A percentile compares a stretch with the other conserved stretches of the same genome.
phyloP scores from a whole-genome alignment of 2,888 invertebrate species.

The Sepioteuthis lessoniana region DNA sequence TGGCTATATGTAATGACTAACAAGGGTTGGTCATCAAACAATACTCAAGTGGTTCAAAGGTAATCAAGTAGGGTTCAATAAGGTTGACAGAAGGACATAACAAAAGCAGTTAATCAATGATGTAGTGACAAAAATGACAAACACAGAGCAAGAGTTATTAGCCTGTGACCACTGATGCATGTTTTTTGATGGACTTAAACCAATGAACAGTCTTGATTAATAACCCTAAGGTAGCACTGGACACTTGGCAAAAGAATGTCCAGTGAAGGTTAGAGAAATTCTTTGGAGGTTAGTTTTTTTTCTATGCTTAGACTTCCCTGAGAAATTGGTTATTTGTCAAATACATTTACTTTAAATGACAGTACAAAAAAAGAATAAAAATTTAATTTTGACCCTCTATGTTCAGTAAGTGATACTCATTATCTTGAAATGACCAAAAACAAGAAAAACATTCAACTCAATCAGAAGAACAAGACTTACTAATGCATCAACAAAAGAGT shows the following conservation, averaged over 20 bases:
- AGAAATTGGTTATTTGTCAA: too few species aligned
- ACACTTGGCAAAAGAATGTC: background rate
- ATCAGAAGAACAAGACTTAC: too few species aligned
- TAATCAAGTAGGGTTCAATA: background rate
- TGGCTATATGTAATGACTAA: background rate
- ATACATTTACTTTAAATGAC: too few species aligned
- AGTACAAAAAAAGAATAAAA: too few species aligned
- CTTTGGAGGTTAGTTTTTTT: background rate
- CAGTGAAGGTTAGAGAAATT: background rate
- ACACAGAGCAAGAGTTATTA: background rate
- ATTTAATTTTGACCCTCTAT: too few species aligned
- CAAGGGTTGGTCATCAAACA: background rate
- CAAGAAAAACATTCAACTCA: too few species aligned
- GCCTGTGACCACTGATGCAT: constrained; percentile 33
- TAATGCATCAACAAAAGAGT: too few species aligned
- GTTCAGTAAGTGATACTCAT: too few species aligned
- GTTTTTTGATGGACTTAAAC: background rate
- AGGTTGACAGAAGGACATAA: background rate
- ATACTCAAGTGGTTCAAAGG: background rate
- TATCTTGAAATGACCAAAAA: too few species aligned
- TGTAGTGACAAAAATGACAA: background rate
- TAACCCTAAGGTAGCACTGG: background rate
- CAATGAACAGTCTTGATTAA: background rate
- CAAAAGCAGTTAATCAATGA: constrained; percentile 15
- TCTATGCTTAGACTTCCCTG: too few species aligned